Evolutionary conservation across 2,113 vertebrate genomes (phyloP).

Genomic region (Dromaius novaehollandiae): DNA sequence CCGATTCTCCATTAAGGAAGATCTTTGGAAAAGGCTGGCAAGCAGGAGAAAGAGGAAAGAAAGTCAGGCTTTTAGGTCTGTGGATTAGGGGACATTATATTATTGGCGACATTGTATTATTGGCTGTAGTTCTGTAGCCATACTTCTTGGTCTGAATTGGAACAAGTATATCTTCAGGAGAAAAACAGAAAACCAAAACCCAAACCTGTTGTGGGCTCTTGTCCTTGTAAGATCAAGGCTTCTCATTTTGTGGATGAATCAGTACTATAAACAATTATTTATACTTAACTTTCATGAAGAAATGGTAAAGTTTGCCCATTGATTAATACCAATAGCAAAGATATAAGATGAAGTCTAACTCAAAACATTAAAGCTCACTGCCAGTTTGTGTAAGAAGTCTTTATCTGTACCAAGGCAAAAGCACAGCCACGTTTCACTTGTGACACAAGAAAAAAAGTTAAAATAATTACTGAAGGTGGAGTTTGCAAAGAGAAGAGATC

Average conservation of each 20-base stretch:
- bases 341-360: background rate
- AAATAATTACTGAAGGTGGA: background rate
- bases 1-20: constrained; percentile 68
- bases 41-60: constrained; percentile 20
- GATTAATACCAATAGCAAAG: constrained; percentile 50
- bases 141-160: constrained; percentile 68
- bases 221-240: background rate
- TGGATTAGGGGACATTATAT: constrained; percentile 39
- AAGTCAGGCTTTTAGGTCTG: constrained; percentile 51
- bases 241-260: constrained; percentile 59
- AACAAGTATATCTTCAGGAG: constrained; percentile 43
- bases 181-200: background rate
- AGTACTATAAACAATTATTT: constrained; percentile 67
- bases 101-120: constrained; percentile 44
- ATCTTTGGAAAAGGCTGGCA: constrained; percentile 67
- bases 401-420: background rate
- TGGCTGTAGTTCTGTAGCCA: constrained; percentile 62
- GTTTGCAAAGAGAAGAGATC: background rate
- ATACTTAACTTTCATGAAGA: constrained; percentile 50
- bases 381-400: background rate
- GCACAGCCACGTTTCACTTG: background rate
- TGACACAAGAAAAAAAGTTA: background rate
- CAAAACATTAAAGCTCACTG: background rate
- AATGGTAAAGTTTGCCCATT: constrained; percentile 55
- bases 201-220: constrained; percentile 26